Base-by-base conservation (phyloP, 2,113 vertebrate genomes). In the Paradisaea rubra region DNA sequence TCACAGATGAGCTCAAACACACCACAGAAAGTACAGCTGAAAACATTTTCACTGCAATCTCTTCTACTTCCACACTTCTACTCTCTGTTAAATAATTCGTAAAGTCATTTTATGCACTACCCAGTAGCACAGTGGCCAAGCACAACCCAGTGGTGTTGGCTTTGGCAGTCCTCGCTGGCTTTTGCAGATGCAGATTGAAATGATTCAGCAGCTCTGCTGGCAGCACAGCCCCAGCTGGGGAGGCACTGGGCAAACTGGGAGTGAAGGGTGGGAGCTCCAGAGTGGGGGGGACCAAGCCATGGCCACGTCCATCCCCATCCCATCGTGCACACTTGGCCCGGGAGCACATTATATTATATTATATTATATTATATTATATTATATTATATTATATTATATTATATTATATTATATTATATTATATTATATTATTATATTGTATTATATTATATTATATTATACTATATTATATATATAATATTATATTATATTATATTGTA, bases 241-340 rank as follows among this genome's bases (percentile, higher is more conserved):
- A 72, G 69, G 44, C 65, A 33, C 8, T 31, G 41, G 35, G 22
- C 21, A 23, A 7, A 8, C 13, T 30, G 61, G 66, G 66, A 37
- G 28, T 11, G 66, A 47, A 30, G 39, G 54, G 11, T 9, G 61
- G 60, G 22, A 60, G 45, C 35, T 30, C 6, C 1, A 63, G 31
- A 7, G 19, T 3, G 6, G 2, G 11, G 8, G 25, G 15, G 8
- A 64, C 22, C 20, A 27, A 44, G 50, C 65, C 50, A 19, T 4
- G 47, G 10, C 16, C 31, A 7, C 3, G 1, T 2, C 10, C n/a
- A 30, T 20, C 49, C 11, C 18, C 45, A 13, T 4, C 17, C 23
- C 9, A 23, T 1, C 2, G 9, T 6, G 30, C 35, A 54, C 15
- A 20, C 1, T 0, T 6, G 10, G 5, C 2, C 1, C 16, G 15